phyloP scores from a whole-genome alignment of 2,797 vertebrate species.

The Enteromius fasciolatus region DNA sequence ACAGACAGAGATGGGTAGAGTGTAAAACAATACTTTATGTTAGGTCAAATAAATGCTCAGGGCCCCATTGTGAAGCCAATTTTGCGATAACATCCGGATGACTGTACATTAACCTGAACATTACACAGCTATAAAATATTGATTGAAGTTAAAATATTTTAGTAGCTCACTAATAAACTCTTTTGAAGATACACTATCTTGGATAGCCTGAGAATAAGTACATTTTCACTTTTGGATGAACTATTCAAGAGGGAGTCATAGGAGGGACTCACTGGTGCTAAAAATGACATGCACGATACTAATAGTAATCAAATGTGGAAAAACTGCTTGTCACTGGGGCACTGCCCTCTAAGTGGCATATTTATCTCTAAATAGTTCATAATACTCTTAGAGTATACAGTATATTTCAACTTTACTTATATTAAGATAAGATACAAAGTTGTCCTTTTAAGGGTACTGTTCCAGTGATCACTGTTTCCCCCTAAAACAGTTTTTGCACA shows the following conservation, averaged over 20 bases:
- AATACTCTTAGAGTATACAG: background rate
- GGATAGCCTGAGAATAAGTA: background rate
- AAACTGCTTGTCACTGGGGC: background rate
- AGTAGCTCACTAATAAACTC: slow-evolving; percentile 1
- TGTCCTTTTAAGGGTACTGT: background rate
- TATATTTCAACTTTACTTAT: background rate
- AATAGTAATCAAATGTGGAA: background rate
- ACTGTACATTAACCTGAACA: background rate
- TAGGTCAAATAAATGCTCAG: background rate
- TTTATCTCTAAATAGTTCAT: background rate
- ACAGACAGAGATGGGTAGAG: background rate
- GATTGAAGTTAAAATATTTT: background rate
- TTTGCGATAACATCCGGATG: background rate
- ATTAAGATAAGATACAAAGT: background rate
- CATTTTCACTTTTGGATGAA: background rate
- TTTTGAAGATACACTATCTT: background rate
- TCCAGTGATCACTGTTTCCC: background rate
- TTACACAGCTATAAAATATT: background rate
- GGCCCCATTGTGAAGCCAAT: background rate
- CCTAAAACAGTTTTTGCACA: no score
- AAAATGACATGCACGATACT: background rate
- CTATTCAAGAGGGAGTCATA: background rate
- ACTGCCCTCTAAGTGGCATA: background rate
- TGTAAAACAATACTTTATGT: slow-evolving; percentile 10
- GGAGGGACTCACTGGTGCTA: background rate